phyloP scores from a whole-genome alignment of 2,113 vertebrate genomes.

The Alouatta palliata region DNA sequence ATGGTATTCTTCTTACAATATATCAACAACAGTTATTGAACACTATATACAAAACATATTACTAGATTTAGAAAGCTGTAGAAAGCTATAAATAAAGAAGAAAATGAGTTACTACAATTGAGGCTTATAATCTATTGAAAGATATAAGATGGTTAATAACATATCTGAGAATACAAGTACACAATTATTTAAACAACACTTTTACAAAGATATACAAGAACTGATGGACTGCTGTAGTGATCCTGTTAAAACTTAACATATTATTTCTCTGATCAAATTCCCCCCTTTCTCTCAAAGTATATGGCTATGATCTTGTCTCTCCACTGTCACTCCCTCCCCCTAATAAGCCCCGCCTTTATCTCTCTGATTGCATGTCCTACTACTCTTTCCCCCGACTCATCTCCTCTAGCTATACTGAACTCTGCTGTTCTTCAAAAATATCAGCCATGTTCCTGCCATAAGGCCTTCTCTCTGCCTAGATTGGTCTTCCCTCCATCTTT shows the following conservation, averaged over 20 bases:
- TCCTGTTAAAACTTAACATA: slow-evolving; percentile 27
- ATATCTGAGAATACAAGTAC: slow-evolving; percentile 37
- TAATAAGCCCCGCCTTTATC: neutral
- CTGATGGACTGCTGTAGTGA: neutral
- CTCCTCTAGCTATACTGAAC: neutral
- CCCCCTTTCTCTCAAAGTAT: neutral
- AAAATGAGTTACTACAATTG: neutral
- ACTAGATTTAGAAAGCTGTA: neutral
- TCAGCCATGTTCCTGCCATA: neutral
- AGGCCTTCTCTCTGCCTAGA: neutral
- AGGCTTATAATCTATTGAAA: neutral
- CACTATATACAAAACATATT: neutral
- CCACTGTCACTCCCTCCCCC: neutral
- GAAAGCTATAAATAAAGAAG: neutral
- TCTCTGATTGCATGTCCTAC: neutral
- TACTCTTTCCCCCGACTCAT: neutral
- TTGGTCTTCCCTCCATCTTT: neutral
- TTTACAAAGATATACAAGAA: slow-evolving; percentile 30
- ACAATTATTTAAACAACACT: neutral
- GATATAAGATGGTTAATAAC: neutral
- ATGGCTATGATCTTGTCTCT: neutral
- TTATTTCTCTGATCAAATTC: slow-evolving; percentile 17
- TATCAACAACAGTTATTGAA: neutral
- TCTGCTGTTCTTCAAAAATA: slow-evolving; percentile 7
- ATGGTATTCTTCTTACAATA: neutral